Evolutionary conservation across 2,113 vertebrate species (phyloP).

Genomic region (Muntiacus muntjak): DNA sequence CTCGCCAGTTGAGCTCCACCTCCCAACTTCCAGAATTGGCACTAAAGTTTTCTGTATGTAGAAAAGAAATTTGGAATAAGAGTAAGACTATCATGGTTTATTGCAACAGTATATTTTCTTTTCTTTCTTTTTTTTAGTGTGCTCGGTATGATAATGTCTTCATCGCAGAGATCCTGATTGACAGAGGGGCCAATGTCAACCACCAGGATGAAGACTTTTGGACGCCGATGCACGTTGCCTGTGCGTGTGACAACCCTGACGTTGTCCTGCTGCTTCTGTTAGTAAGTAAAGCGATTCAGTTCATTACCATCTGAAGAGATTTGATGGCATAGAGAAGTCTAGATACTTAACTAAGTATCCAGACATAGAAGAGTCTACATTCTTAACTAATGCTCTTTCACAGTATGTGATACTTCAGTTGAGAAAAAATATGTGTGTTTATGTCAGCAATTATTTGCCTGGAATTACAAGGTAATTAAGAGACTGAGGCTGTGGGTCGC

Average conservation of each 20-base stretch:
- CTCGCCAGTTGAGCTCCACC: background rate
- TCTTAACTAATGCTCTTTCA: background rate
- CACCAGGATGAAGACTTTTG: constrained; percentile 95
- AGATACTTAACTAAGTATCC: background rate
- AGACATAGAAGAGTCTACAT: background rate
- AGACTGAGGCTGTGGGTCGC: background rate
- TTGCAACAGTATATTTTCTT: background rate
- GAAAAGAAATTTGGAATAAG: background rate
- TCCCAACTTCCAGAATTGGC: background rate
- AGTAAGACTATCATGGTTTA: no score
- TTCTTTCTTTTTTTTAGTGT: constrained; percentile 81
- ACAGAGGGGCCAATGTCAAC: constrained; percentile 91
- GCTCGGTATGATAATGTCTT: constrained; percentile 95
- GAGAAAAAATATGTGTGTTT: background rate
- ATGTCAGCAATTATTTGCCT: background rate
- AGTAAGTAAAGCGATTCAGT: constrained; percentile 79
- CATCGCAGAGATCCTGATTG: constrained; percentile 92
- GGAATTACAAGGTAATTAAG: background rate
- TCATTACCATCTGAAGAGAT: background rate
- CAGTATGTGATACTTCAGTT: background rate
- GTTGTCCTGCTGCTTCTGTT: constrained; percentile 90
- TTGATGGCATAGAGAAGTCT: background rate
- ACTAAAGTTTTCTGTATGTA: background rate
- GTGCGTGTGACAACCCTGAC: constrained; percentile 92
- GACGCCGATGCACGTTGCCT: constrained; percentile 94